Evolutionary conservation across 2,113 vertebrate genomes (phyloP), one percentile per base, ranked within the genome.

Genomic region (Mormyrus lacerda): DNA sequence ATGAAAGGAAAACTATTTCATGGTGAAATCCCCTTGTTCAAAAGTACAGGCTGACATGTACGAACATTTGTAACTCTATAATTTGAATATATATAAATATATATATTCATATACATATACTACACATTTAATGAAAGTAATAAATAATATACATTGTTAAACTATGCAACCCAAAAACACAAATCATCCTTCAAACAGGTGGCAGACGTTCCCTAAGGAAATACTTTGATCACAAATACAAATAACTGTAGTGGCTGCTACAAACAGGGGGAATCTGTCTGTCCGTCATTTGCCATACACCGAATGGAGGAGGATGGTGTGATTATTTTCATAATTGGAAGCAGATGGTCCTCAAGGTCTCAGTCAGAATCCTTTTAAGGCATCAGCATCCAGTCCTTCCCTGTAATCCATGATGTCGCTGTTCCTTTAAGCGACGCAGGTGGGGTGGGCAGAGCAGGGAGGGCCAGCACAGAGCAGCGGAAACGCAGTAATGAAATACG

Each of bases 331-430:
- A 9, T 83, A 83, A 83, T 45, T 42, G 44, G 42, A 21, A 84
- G 79, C 79, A 47, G 79, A 84, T n/a, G 79, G 79, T n/a, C 79
- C 79, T n/a, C 79, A 47, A 84, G 24, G 39, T 84, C 44, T 84
- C 79, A 45, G 19, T 24, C 19, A 47, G 79, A n/a, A 47, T 47
- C 9, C 79, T 84, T 84, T 84, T n/a, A 47, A 84, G 0, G 92
- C 91, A 83, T 19, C 79, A 47, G 19, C 13, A 17, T 45, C 39
- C 31, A 44, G 79, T 42, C 42, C 79, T 11, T 21, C 76, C 2
- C 76, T 21, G 0, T 13, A 39, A 5, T 42, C 27, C 10, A 21
- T 24, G 17, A 44, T 21, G 76, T 82, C 39, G 7, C 15, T 39
- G 27, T 44, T 82, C 35, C 31, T 82, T 24, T 39, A 39, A 19